Evolutionary conservation across 2,113 vertebrate species (phyloP).

Genomic region (Epinephelus fuscoguttatus): DNA sequence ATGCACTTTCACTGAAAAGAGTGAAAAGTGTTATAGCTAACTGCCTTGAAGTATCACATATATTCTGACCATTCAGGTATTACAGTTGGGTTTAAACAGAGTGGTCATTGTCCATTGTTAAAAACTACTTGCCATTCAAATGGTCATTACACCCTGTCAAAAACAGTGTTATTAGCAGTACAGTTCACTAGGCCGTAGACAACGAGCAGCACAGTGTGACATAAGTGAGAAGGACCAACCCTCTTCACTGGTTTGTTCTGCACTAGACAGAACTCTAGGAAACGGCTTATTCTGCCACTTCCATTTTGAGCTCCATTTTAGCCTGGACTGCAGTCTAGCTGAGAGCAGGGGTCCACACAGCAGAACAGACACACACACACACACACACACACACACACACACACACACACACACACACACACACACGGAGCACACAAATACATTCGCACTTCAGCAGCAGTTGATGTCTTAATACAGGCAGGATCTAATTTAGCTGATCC

Average conservation of each 20-base stretch:
- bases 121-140: neutral
- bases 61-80: neutral
- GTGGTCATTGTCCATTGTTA: neutral
- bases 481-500: constrained; percentile 83
- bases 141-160: neutral
- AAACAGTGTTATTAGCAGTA: neutral
- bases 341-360: constrained; percentile 60
- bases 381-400: constrained; percentile 48
- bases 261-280: constrained; percentile 68
- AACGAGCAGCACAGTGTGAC: constrained; percentile 23
- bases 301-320: constrained; percentile 74
- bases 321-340: constrained; percentile 64
- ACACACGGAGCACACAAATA: constrained; percentile 38
- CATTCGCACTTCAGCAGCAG: constrained; percentile 66
- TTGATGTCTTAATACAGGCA: constrained; percentile 83
- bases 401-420: constrained; percentile 42
- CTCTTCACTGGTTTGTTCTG: constrained; percentile 68
- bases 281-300: constrained; percentile 74
- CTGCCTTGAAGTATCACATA: constrained; percentile 22
- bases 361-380: constrained; percentile 27
- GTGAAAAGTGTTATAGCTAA: constrained; percentile 35
- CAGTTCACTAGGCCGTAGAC: constrained; percentile 9
- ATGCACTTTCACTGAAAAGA: constrained; percentile 54
- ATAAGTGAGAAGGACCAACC: constrained; percentile 29
- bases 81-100: neutral